phyloP scores from a whole-genome alignment of 1,140 invertebrate genomes.

The Babylonia areolata region DNA sequence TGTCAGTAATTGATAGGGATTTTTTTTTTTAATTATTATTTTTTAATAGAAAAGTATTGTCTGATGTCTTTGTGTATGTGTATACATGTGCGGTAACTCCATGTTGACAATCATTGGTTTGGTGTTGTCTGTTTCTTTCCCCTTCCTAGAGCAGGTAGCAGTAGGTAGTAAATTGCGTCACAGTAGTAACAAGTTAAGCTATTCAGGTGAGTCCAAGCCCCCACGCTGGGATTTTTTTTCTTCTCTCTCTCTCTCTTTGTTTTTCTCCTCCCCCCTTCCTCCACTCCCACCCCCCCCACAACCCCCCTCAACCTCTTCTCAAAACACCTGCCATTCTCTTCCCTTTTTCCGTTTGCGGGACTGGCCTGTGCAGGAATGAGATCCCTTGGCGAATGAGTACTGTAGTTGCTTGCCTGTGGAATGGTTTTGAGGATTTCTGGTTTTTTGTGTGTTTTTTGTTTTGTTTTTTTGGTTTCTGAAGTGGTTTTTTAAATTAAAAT shows the following conservation, averaged over 20 bases:
- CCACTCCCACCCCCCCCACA: too few relatives aligned
- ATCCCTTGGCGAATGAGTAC: neutral
- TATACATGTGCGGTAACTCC: neutral
- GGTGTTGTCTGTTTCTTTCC: constrained; percentile 6
- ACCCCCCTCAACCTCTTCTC: too few relatives aligned
- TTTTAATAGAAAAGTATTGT: too few relatives aligned
- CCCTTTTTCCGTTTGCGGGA: neutral
- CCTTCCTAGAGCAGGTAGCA: constrained; percentile 48
- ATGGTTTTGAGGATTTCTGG: neutral
- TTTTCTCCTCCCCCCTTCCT: too few relatives aligned
- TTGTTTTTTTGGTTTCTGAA: too few relatives aligned
- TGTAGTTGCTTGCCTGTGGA: neutral
- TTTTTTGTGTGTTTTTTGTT: too few relatives aligned
- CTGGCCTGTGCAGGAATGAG: neutral
- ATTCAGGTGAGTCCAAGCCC: constrained; percentile 42
- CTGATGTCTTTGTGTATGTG: neutral
- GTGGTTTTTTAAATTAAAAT: too few relatives aligned
- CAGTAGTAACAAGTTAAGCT: constrained; percentile 45
- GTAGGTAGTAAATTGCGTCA: constrained; percentile 45
- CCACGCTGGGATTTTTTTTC: neutral
- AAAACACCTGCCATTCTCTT: neutral
- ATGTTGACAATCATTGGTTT: neutral
- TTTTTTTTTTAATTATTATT: too few relatives aligned
- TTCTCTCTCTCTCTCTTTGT: neutral
- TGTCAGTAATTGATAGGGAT: too few relatives aligned